Evolutionary conservation across 53 echinoderm and acorn worm genomes (phyloP).

Genomic region (Apostichopus leukothele): DNA sequence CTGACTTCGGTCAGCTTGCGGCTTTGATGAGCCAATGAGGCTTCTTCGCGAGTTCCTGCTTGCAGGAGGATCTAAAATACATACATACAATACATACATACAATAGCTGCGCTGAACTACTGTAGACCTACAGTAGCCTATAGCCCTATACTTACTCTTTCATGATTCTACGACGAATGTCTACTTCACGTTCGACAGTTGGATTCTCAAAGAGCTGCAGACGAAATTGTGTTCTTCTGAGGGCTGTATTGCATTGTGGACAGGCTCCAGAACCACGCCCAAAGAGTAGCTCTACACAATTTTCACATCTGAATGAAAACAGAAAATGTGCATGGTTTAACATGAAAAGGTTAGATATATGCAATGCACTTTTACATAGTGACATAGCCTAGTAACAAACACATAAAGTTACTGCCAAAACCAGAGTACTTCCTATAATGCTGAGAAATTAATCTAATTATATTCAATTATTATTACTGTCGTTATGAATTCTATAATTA

Average conservation of each 20-base stretch:
- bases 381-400: neutral
- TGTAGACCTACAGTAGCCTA: no score
- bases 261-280: slow-evolving; percentile 80
- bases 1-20: no score
- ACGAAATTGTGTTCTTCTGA: slow-evolving; percentile 82
- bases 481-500: no score
- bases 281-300: slow-evolving; percentile 89
- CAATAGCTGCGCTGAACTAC: no score
- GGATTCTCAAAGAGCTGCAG: slow-evolving; percentile 89
- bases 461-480: no score
- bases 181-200: slow-evolving; percentile 82
- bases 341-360: neutral
- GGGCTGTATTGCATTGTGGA: slow-evolving; percentile 88
- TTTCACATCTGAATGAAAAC: slow-evolving; percentile 76
- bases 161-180: slow-evolving; percentile 79
- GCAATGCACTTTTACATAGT: neutral
- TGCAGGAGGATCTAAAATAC: no score
- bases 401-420: neutral
- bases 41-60: no score
- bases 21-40: no score
- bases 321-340: neutral
- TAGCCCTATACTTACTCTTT: slow-evolving; percentile 90
- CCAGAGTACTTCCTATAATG: no score
- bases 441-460: no score
- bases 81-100: no score